A percentile compares a stretch with the other conserved stretches of the same genome.
Evolutionary conservation across 2,888 invertebrate species (phyloP).

Genomic region (Deilephila elpenor): DNA sequence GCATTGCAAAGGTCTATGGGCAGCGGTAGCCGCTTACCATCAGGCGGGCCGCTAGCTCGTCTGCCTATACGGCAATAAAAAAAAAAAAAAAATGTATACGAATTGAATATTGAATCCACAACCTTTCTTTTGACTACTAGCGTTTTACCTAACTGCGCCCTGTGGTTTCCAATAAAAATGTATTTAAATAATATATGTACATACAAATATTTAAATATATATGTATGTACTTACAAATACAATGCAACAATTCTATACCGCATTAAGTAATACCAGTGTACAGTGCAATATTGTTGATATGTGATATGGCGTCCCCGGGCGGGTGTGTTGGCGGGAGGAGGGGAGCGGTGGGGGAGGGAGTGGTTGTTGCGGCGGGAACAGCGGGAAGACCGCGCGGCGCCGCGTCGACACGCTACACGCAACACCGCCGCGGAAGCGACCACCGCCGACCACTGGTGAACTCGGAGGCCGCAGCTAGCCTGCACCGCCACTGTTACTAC

Average conservation of each 20-base stretch:
- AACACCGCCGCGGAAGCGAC: neutral
- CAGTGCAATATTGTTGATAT: neutral
- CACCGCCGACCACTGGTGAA: neutral
- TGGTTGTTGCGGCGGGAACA: neutral
- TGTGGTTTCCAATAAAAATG: neutral
- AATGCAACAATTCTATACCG: neutral
- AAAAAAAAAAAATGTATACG: too few relatives aligned
- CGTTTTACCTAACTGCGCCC: too few relatives aligned
- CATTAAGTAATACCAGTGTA: too few relatives aligned
- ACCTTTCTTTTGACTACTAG: too few relatives aligned
- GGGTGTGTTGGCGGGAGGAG: neutral
- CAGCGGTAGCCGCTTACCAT: too few relatives aligned
- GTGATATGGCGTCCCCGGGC: neutral
- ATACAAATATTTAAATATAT: neutral
- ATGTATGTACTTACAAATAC: neutral
- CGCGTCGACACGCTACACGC: neutral
- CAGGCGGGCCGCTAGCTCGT: too few relatives aligned
- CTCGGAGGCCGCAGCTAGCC: neutral
- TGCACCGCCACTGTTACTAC: neutral
- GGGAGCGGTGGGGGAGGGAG: neutral
- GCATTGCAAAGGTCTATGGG: too few relatives aligned
- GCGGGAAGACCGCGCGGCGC: slow-evolving; percentile 15
- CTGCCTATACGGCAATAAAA: too few relatives aligned
- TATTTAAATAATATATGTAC: neutral
- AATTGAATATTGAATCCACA: too few relatives aligned